These are phyloP conservation scores for Cryptotermes secundus DNA, from an alignment of 1,140 invertebrate species.

Conservation along the genomic window DNA sequence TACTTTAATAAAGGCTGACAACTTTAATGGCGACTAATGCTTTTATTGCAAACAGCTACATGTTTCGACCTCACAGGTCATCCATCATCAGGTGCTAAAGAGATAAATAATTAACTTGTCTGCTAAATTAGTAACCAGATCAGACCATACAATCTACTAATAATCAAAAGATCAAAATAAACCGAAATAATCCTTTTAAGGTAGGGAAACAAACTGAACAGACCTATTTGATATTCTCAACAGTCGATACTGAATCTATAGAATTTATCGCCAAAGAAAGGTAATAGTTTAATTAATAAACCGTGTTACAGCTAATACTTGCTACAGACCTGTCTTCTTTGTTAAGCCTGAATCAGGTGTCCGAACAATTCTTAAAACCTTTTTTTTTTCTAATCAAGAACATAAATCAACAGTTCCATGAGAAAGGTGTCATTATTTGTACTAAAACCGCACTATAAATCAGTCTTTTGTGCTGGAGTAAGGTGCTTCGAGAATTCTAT, in stretches of 20 bases:
- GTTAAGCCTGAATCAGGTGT: not conserved
- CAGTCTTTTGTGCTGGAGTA: not conserved
- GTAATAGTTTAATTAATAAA: not conserved
- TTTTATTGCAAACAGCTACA: too few relatives aligned
- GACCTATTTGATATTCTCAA: not conserved
- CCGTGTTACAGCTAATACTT: not conserved
- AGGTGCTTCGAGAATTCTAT: not conserved
- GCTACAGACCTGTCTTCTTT: not conserved
- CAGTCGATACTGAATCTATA: not conserved
- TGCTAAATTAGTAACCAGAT: not conserved
- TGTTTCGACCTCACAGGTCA: too few relatives aligned
- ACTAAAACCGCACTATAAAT: not conserved
- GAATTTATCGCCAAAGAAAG: not conserved
- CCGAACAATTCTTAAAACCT: not conserved
- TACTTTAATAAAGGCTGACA: too few relatives aligned
- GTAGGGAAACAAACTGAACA: not conserved
- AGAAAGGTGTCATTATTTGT: slow-evolving; percentile 1
- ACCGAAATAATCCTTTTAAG: not conserved
- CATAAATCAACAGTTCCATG: not conserved
- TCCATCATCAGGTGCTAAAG: too few relatives aligned
- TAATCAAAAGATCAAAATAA: too few relatives aligned
- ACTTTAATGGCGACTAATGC: too few relatives aligned
- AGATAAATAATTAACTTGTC: not conserved
- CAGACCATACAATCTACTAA: too few relatives aligned
- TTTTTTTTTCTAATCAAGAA: not conserved